Conservation (phyloP, 2,888 invertebrate genomes). For the Nemapogon koenigi region DNA sequence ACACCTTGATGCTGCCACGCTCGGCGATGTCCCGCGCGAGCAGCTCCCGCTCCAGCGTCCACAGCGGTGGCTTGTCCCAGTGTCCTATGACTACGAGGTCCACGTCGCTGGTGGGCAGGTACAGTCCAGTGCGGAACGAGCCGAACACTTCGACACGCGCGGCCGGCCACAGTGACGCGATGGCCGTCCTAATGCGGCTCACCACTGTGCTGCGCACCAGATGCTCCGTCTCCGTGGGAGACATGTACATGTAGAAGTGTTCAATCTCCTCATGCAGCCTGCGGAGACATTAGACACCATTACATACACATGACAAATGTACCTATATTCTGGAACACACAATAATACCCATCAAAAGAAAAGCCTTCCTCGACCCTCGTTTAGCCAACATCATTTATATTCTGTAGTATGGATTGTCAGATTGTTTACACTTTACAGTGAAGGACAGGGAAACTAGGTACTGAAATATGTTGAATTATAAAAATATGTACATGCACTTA, state of each 20-base stretch:
- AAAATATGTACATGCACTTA: no score
- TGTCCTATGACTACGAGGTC: slow-evolving; percentile 74
- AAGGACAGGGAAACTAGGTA: no score
- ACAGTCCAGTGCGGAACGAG: slow-evolving; percentile 95
- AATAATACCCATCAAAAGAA: no score
- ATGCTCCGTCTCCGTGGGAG: slow-evolving; percentile 91
- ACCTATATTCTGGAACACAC: no score
- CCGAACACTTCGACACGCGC: slow-evolving; percentile 97
- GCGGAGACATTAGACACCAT: slow-evolving; percentile 21
- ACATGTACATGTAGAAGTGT: slow-evolving; percentile 95
- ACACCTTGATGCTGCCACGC: slow-evolving; percentile 89
- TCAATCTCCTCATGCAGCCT: slow-evolving; percentile 97
- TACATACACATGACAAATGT: no score
- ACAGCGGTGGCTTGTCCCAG: slow-evolving; percentile 90
- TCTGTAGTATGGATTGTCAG: no score
- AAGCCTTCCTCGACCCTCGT: no score
- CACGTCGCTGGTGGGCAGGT: slow-evolving; percentile 93
- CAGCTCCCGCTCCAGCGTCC: slow-evolving; percentile 90
- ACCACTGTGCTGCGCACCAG: slow-evolving; percentile 88
- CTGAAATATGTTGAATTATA: no score
- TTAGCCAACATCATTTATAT: no score
- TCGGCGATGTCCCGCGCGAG: slow-evolving; percentile 90
- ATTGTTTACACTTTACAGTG: no score
- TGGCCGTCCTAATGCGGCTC: slow-evolving; percentile 85
- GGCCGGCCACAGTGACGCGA: slow-evolving; percentile 89